Conservation (phyloP, 2,113 vertebrate genomes). For the Suricata suricatta region DNA sequence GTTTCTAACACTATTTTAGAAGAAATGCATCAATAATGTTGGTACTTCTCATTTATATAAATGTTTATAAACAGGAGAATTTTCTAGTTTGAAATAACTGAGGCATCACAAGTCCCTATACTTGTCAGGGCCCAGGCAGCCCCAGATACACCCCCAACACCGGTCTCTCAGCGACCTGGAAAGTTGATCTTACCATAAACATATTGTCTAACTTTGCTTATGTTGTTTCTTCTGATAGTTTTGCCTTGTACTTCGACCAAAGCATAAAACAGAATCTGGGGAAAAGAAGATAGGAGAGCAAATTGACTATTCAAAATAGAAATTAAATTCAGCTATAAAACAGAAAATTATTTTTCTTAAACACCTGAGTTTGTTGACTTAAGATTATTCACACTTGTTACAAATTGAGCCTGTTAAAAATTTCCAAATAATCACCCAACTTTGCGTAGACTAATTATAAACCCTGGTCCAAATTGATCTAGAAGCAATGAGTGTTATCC, state of each 20-base stretch:
- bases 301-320: background rate
- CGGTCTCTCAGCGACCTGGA: background rate
- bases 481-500: background rate
- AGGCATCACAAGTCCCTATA: background rate
- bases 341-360: background rate
- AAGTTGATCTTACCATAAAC: background rate
- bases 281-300: background rate
- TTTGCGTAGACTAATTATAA: background rate
- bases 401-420: background rate
- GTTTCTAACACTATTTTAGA: background rate
- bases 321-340: background rate
- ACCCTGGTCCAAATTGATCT: background rate
- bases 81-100: background rate
- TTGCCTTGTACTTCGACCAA: background rate
- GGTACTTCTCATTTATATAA: background rate
- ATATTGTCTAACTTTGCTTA: background rate
- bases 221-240: background rate
- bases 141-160: background rate
- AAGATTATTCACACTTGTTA: background rate
- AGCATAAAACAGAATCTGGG: background rate
- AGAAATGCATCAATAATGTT: background rate
- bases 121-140: background rate
- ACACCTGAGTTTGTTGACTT: background rate
- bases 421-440: background rate
- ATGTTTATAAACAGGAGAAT: background rate